A percentile compares a stretch with the other conserved stretches of the same genome.
These are phyloP conservation scores for Myripristis jacobus DNA, from an alignment of 2,797 vertebrate genomes.

Conservation along the genomic window DNA sequence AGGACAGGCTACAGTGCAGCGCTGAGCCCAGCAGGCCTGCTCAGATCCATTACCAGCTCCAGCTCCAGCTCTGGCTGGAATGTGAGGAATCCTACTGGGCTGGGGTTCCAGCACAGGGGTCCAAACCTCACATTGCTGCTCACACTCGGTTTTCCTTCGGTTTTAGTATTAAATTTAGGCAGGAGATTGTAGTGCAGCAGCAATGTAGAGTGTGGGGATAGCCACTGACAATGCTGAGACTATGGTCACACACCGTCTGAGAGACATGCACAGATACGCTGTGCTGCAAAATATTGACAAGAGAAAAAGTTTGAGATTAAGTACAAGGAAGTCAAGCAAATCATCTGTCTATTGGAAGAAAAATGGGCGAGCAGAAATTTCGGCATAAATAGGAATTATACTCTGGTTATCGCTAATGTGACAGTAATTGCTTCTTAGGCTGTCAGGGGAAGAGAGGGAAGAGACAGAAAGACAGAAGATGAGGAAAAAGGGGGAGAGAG, in stretches of 20 bases:
- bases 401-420: conserved; percentile 82
- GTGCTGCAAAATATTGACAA: conserved; percentile 1
- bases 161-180: conserved; percentile 66
- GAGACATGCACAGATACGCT: background rate
- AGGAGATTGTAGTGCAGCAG: conserved; percentile 66
- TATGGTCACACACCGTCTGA: conserved; percentile 9
- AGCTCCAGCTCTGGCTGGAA: conserved; percentile 81
- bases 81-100: conserved; percentile 83
- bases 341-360: conserved; percentile 24
- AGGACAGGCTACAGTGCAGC: conserved; percentile 60
- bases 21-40: conserved; percentile 79
- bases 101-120: conserved; percentile 77
- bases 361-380: conserved; percentile 53
- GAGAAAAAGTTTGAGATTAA: background rate
- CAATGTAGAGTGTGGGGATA: conserved; percentile 49
- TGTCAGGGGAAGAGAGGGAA: conserved; percentile 80
- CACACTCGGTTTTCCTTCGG: conserved; percentile 62
- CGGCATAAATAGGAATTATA: conserved; percentile 73
- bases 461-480: conserved; percentile 77
- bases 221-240: conserved; percentile 40
- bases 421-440: conserved; percentile 87
- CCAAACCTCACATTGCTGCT: conserved; percentile 78
- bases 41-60: conserved; percentile 82
- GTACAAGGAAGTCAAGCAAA: conserved; percentile 18
- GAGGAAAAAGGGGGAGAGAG: conserved; percentile 69